Evolutionary conservation across 2,797 vertebrate genomes (phyloP).

Genomic region (Pempheris klunzingeri): DNA sequence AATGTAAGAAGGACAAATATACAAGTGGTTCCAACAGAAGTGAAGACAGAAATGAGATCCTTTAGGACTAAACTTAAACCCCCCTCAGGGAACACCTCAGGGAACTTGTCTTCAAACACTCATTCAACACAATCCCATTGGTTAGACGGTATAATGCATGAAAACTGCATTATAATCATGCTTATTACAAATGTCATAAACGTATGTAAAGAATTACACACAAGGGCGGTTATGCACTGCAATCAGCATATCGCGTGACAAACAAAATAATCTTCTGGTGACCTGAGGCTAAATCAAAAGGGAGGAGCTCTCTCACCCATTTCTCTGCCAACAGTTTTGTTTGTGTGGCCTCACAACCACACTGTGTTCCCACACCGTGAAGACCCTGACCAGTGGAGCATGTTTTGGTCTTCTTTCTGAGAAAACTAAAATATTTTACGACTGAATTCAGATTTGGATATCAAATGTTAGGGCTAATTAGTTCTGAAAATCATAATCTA

Average conservation of each 20-base stretch:
- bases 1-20: not conserved
- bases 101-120: not conserved
- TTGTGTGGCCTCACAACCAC: rapidly evolving
- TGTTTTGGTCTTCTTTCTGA: not conserved
- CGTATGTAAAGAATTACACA: too few relatives aligned
- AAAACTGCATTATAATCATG: too few relatives aligned
- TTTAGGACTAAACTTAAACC: not conserved
- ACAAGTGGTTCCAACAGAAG: not conserved
- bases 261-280: not conserved
- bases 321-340: not conserved
- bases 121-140: not conserved
- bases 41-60: too few relatives aligned
- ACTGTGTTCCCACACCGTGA: not conserved
- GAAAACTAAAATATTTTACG: not conserved
- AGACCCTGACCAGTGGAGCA: not conserved
- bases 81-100: too few relatives aligned
- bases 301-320: not conserved
- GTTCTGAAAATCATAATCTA: not conserved
- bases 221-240: too few relatives aligned
- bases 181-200: too few relatives aligned
- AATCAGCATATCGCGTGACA: too few relatives aligned
- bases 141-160: not conserved
- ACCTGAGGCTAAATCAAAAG: not conserved
- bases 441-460: not conserved
- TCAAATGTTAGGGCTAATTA: not conserved